Base-by-base conservation (phyloP, 1,140 invertebrate genomes). In the Venustaconcha ellipsiformis region DNA sequence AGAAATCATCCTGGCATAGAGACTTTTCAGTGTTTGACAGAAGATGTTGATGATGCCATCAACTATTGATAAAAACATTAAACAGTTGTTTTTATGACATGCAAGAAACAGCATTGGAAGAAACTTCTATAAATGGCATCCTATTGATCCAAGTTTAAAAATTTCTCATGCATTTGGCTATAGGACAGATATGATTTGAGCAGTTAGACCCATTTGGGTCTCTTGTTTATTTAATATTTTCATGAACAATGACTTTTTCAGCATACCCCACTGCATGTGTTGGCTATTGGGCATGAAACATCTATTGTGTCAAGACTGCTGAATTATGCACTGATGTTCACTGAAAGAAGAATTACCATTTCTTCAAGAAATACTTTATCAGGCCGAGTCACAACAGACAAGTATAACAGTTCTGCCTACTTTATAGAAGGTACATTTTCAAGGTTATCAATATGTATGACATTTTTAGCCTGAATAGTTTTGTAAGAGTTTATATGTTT, bases 351-450 rank as follows among this genome's bases (percentile, higher is more conserved):
- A 57, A 68, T 66, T 60, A 66, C 26, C 26, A 62, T 80, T 59
- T 67, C 81, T 55, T 70, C 70, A 14, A 70, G 72, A 20, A 75
- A 78, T 48, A 71, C 78, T 30, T 70, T 86, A 17, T 68, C 76
- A 59, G 82, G 82, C 30, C 78, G 78, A 65, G 80, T 85, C 57
- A 80, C 78, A 17, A 72, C 73, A 55, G 83, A 86, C 65, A 80
- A 77, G 67, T 81, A 84, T 62, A 72, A 70, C 15, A 79, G 79
- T 73, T 69, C 78, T 64, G 57, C 75, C 55, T 86, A 82, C 63
- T 86, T 83, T 72, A 67, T 86, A 17, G 81, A 86, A 70, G 82
- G 84, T 83, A 80, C 60, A 62, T 18, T 67, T 48, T 66, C 30
- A 17, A 26, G 48, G 23, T n/a, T 23, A 20, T 11, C 23, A 58